Percentiles rank a stretch among this genome's conserved stretches.
Conservation (phyloP, 2,113 vertebrate genomes). For the Micronisus gabar region DNA sequence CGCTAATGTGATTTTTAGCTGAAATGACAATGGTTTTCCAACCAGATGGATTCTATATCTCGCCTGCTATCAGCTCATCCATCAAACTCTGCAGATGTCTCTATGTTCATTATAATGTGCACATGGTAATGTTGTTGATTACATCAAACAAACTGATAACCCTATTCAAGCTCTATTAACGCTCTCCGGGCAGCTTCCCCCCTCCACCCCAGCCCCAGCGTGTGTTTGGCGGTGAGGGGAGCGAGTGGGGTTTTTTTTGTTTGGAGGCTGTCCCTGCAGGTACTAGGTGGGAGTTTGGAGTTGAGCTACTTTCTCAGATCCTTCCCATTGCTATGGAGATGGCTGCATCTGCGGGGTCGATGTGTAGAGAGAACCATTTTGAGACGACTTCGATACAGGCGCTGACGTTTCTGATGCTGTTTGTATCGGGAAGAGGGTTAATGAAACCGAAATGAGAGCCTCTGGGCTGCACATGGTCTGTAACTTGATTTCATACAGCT, state of each 20-base stretch:
- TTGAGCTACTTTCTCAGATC: not conserved
- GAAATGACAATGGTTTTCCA: conserved; percentile 31
- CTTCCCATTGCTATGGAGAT: not conserved
- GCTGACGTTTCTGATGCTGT: accelerated
- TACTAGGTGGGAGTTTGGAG: not conserved
- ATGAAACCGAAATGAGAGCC: not conserved
- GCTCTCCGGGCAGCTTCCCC: not conserved
- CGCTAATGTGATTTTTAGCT: conserved; percentile 29
- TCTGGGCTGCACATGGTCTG: not conserved
- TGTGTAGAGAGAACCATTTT: not conserved
- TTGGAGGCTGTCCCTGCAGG: not conserved
- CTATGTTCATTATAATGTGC: not conserved
- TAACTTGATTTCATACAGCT: not conserved
- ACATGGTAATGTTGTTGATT: not conserved
- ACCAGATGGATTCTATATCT: conserved; percentile 45
- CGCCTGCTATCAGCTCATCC: conserved; percentile 35
- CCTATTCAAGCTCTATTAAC: not conserved
- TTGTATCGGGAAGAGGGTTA: not conserved
- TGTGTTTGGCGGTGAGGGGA: not conserved
- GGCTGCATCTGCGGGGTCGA: accelerated
- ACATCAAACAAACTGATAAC: not conserved
- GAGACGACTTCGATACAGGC: not conserved
- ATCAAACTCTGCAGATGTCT: not conserved
- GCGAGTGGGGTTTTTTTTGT: not conserved
- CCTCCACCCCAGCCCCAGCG: too few relatives aligned